A percentile compares a stretch with the other conserved stretches of the same genome.
phyloP scores from a whole-genome alignment of 2,797 vertebrate genomes.

The Pseudotriccus pelzelni region DNA sequence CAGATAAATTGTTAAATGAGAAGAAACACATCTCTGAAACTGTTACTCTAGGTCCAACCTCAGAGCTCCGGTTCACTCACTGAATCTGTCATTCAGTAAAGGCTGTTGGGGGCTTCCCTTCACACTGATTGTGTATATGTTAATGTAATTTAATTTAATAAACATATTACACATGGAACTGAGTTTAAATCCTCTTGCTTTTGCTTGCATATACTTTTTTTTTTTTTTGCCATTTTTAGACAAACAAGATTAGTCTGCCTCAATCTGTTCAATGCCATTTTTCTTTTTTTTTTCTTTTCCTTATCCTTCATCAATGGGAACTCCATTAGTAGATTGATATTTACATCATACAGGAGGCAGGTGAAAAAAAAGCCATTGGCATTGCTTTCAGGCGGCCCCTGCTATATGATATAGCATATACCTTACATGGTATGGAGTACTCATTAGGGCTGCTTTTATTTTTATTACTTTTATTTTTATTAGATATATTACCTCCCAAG shows the following conservation, averaged over 20 bases:
- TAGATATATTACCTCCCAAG: conserved; percentile 51
- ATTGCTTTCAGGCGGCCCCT: background rate
- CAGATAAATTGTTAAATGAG: conserved; percentile 28
- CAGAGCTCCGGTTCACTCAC: background rate
- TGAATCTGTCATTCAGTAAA: conserved; percentile 33
- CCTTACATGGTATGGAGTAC: background rate
- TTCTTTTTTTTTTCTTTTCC: background rate
- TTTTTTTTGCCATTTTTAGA: background rate
- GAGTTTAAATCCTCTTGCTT: conserved; percentile 24
- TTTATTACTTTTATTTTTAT: conserved; percentile 65
- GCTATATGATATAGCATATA: background rate
- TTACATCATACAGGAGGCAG: conserved; percentile 2
- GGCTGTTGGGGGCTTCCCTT: conserved; percentile 49
- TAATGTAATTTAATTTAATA: conserved; percentile 61
- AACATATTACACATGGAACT: conserved; percentile 17
- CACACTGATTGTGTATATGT: conserved; percentile 44
- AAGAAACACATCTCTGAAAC: conserved; percentile 20
- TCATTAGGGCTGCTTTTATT: conserved; percentile 55
- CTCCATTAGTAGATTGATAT: conserved; percentile 46
- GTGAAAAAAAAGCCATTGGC: background rate
- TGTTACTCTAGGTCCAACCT: conserved; percentile 14
- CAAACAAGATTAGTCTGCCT: conserved; percentile 36
- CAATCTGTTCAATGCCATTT: conserved; percentile 30
- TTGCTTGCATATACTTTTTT: conserved; percentile 16
- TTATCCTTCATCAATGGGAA: conserved; percentile 24